These are phyloP conservation scores for Cepaea hortensis DNA, from an alignment of 2,888 invertebrate species.

Conservation along the genomic window DNA sequence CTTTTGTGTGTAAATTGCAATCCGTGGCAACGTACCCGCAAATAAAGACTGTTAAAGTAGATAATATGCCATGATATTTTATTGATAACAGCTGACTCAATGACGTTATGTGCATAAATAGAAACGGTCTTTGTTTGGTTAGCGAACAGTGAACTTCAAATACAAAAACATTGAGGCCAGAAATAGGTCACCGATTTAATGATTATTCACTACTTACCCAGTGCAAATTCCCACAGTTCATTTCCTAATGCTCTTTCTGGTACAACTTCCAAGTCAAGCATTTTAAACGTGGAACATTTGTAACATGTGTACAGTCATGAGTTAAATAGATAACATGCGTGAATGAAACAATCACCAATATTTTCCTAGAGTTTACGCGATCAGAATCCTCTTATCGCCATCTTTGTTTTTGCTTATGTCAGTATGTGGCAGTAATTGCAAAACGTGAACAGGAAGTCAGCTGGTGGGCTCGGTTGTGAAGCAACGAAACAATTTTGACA, in stretches of 20 bases:
- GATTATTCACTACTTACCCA: constrained; percentile 83
- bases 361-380: constrained; percentile 21
- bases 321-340: not conserved
- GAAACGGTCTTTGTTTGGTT: not conserved
- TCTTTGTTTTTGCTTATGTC: constrained; percentile 67
- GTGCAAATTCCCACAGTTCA: constrained; percentile 97
- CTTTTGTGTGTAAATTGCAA: too few species aligned
- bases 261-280: constrained; percentile 97
- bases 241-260: constrained; percentile 91
- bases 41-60: too few species aligned
- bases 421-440: constrained; percentile 2
- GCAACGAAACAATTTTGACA: not conserved
- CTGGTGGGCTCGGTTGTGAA: not conserved
- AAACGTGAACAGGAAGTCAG: constrained; percentile 41
- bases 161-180: not conserved
- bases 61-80: not conserved
- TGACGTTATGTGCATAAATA: constrained; percentile 40
- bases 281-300: constrained; percentile 74
- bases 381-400: constrained; percentile 58
- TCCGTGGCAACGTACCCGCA: too few species aligned
- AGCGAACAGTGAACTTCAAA: too few species aligned
- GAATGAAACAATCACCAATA: not conserved
- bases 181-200: constrained; percentile 32
- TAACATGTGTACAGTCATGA: constrained; percentile 26
- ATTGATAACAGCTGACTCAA: constrained; percentile 28